Evolutionary conservation across 2,888 invertebrate species (phyloP).

Genomic region (Cordilura impudica): DNA sequence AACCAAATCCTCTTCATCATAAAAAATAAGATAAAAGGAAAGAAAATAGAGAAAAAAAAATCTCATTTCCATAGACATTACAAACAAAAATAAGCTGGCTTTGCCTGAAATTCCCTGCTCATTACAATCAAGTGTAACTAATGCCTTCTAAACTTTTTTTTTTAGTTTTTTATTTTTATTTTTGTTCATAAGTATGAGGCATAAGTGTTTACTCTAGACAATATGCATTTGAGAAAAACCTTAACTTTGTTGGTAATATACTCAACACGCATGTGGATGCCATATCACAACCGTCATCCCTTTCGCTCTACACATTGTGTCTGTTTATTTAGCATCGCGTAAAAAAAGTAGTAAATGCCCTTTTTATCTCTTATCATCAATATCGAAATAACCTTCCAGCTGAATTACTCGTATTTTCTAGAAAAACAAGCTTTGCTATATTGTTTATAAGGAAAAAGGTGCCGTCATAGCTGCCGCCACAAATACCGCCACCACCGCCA

Average conservation of each 20-base stretch:
- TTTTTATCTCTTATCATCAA: slow-evolving; percentile 38
- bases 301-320: not conserved
- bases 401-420: slow-evolving; percentile 19
- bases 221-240: slow-evolving; percentile 20
- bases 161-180: not conserved
- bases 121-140: slow-evolving; percentile 58
- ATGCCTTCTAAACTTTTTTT: slow-evolving; percentile 38
- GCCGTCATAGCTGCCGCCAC: slow-evolving; percentile 43
- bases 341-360: slow-evolving; percentile 36
- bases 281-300: too few species aligned
- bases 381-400: slow-evolving; percentile 46
- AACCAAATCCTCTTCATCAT: not conserved
- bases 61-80: too few species aligned
- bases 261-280: slow-evolving; percentile 29
- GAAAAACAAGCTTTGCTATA: not conserved
- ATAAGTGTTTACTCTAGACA: not conserved
- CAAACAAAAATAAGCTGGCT: slow-evolving; percentile 11
- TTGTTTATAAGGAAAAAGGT: slow-evolving; percentile 35
- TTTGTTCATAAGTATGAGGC: not conserved
- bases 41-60: not conserved
- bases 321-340: not conserved
- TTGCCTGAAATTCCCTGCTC: slow-evolving; percentile 45
- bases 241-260: slow-evolving; percentile 10
- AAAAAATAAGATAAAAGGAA: too few species aligned
- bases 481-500: slow-evolving; percentile 11